Percentiles rank a stretch among this genome's conserved stretches.
Conservation (phyloP, 1,140 invertebrate species). For the Hyphantria cunea region DNA sequence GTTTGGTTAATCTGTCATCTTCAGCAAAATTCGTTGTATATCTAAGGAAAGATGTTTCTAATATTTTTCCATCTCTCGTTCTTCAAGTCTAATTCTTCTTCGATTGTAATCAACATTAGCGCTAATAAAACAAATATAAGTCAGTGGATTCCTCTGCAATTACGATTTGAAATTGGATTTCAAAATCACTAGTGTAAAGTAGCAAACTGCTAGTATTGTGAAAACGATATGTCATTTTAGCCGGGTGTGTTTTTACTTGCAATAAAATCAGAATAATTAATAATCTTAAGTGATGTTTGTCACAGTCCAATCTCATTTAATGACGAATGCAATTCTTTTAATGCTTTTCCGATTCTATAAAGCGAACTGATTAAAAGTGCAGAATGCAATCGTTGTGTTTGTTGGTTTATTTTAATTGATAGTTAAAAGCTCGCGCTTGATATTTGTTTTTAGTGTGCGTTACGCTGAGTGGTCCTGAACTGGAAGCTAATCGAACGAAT, state of each 20-base stretch:
- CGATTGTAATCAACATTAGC: no score
- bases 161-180: no score
- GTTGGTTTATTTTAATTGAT: slow-evolving; percentile 47
- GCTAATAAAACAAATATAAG: no score
- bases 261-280: slow-evolving; percentile 25
- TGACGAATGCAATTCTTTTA: slow-evolving; percentile 44
- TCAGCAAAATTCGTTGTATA: no score
- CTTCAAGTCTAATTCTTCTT: no score
- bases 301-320: slow-evolving; percentile 44
- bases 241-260: slow-evolving; percentile 11
- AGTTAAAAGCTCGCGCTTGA: slow-evolving; percentile 52
- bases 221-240: no score
- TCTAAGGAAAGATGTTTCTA: no score
- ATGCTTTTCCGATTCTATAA: slow-evolving; percentile 40
- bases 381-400: slow-evolving; percentile 35
- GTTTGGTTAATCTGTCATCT: no score
- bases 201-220: no score
- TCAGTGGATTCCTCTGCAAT: no score
- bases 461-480: slow-evolving; percentile 60
- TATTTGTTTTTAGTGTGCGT: slow-evolving; percentile 28
- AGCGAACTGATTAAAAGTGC: slow-evolving; percentile 42
- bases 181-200: no score
- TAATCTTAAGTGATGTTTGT: slow-evolving; percentile 45
- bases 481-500: slow-evolving; percentile 53
- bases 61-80: no score